phyloP scores from a whole-genome alignment of 1,140 invertebrate genomes.

The Bombyx mandarina region DNA sequence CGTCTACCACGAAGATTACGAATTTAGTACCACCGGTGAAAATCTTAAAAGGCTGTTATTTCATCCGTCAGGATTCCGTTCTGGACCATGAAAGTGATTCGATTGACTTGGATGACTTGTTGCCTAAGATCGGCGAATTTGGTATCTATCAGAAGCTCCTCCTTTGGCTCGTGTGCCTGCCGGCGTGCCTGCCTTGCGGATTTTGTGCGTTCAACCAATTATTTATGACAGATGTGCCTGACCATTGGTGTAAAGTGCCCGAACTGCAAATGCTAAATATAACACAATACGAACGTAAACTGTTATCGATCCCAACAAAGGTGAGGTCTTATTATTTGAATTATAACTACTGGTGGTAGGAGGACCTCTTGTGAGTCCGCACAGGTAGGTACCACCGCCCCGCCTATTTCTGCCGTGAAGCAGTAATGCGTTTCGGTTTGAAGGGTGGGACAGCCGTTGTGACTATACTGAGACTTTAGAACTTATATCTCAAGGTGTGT shows the following conservation, averaged over 20 bases:
- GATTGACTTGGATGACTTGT: slow-evolving; percentile 84
- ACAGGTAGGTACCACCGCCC: too few relatives aligned
- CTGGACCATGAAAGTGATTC: slow-evolving; percentile 2
- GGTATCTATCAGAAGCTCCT: slow-evolving; percentile 89
- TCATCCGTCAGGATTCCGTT: too few relatives aligned
- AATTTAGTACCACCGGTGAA: too few relatives aligned
- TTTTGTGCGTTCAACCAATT: slow-evolving; percentile 93
- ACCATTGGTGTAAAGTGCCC: slow-evolving; percentile 85
- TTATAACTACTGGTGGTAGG: too few relatives aligned
- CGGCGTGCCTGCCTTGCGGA: slow-evolving; percentile 89
- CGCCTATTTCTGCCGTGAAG: too few relatives aligned
- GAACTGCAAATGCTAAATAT: slow-evolving; percentile 69
- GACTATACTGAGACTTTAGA: too few relatives aligned
- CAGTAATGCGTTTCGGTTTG: too few relatives aligned
- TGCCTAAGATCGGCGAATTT: slow-evolving; percentile 89
- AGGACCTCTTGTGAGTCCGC: too few relatives aligned
- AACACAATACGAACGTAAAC: slow-evolving; percentile 73
- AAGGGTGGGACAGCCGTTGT: too few relatives aligned
- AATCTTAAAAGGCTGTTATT: too few relatives aligned
- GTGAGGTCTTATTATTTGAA: slow-evolving; percentile 22
- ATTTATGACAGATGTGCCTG: slow-evolving; percentile 86
- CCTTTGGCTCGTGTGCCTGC: slow-evolving; percentile 88
- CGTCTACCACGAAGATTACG: not conserved
- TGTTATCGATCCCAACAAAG: slow-evolving; percentile 76
- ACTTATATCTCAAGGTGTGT: too few relatives aligned